These are phyloP conservation scores for Anguilla megastoma DNA, from an alignment of 2,797 vertebrate species.

Conservation along the genomic window DNA sequence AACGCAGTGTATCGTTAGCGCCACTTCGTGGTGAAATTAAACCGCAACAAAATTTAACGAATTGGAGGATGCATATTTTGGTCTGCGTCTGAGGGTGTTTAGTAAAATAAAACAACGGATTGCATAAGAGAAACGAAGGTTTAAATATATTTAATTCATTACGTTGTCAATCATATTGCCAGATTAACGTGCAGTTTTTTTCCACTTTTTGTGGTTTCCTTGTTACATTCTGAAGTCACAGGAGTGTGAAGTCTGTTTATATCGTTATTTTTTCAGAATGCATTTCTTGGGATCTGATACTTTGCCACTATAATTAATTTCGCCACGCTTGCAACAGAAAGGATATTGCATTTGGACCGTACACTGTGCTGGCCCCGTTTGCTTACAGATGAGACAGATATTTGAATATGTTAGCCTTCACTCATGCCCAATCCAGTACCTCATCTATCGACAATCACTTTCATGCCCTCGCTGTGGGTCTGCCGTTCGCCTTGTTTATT, in stretches of 20 bases:
- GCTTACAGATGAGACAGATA: conserved; percentile 16
- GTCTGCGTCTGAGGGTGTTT: not conserved
- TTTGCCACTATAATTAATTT: not conserved
- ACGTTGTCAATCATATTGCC: not conserved
- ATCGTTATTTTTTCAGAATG: not conserved
- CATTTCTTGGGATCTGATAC: not conserved
- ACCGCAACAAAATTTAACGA: not conserved
- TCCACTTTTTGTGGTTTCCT: not conserved
- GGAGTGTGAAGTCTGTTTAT: not conserved
- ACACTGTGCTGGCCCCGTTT: not conserved
- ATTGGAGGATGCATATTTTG: not conserved
- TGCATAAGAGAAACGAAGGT: not conserved
- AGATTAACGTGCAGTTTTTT: not conserved
- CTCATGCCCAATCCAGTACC: conserved; percentile 7
- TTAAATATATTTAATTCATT: not conserved
- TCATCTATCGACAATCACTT: conserved; percentile 6
- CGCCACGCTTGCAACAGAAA: not conserved
- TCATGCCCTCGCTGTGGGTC: not conserved
- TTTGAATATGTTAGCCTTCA: conserved; percentile 7
- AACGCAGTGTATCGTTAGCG: not conserved
- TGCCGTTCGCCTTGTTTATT: conserved; percentile 24
- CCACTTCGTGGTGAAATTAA: not conserved
- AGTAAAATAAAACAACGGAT: not conserved
- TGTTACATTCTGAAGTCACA: not conserved
- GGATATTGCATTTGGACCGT: not conserved